Evolutionary conservation across 2,888 invertebrate genomes (phyloP), one percentile per base, ranked within the genome.

Genomic region (Bruchidius siliquastri): DNA sequence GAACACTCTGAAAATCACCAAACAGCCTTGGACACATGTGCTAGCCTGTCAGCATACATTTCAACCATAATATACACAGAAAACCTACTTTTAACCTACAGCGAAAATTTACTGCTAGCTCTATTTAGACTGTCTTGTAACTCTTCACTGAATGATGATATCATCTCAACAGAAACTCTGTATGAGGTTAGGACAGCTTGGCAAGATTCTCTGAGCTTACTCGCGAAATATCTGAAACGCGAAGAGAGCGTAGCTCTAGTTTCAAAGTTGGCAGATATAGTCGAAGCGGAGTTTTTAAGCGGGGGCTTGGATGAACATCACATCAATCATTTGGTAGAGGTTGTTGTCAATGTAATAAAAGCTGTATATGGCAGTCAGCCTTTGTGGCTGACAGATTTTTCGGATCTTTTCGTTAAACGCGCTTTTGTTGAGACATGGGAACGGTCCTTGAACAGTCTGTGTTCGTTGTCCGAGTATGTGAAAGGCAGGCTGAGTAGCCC

Each of bases 101-200:
- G 86, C 26, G 85, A 85, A 72, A 82, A 87, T 69, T 83, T 89
- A 3, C 86, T 90, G 26, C 74, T 89, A 2, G 84, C 86, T 20
- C 80, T 90, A 22, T 89, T 88, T 76, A 83, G 84, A 76, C 85
- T 90, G 68, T 87, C 87, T 67, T 85, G 88, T 74, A 84, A 86
- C 74, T 82, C 82, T 0, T 82, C 80, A 13, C 78, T 82, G n/a
- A 84, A 84, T 80, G 83, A 75, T 79, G 88, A 80, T 79, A 81
- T 80, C 21, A 74, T 89, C 73, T 84, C 87, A 0, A 76, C 85
- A 74, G 90, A 89, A 76, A 89, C 90, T 18, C 84, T 90, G 78
- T 87, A 88, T 87, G 91, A 90, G 84, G 85, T 88, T 67, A 88
- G 88, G 21, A 88, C 89, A 20, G 88, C 90, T 68, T 90, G 91